Evolutionary conservation across 2,888 invertebrate genomes (phyloP).

Genomic region (Drosophila pseudotalamancana): DNA sequence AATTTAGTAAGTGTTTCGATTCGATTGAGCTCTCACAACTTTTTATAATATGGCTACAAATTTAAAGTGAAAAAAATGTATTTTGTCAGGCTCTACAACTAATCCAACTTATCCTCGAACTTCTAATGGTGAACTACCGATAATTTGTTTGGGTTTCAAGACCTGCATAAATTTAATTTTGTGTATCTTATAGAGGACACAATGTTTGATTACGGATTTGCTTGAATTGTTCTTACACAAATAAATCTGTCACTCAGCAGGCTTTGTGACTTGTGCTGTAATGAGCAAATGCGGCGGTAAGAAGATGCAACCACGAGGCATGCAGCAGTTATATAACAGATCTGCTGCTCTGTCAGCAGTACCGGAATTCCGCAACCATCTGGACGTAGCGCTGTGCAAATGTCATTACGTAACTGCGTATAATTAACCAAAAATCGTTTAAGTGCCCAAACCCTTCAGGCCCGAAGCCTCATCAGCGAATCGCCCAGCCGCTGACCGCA

Average conservation of each 20-base stretch:
- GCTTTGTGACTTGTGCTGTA: constrained; percentile 2
- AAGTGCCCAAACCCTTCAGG: constrained; percentile 37
- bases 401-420: constrained; percentile 66
- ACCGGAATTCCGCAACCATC: constrained; percentile 11
- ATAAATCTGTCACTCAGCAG: background rate
- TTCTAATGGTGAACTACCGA: no score
- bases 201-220: no score
- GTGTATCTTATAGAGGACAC: no score
- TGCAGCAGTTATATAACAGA: constrained; percentile 28
- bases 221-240: background rate
- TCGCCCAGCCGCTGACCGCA: constrained; percentile 41
- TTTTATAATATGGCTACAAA: no score
- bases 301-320: constrained; percentile 30
- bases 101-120: no score
- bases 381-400: constrained; percentile 52
- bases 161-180: no score
- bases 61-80: no score
- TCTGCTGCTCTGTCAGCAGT: constrained; percentile 43
- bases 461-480: background rate
- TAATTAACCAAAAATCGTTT: constrained; percentile 79
- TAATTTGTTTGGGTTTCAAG: no score
- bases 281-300: constrained; percentile 15
- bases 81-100: no score
- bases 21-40: no score
- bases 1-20: no score